A percentile compares a stretch with the other conserved stretches of the same genome.
Evolutionary conservation across 2,113 vertebrate species (phyloP).

Genomic region (Marcusenius ussheri): DNA sequence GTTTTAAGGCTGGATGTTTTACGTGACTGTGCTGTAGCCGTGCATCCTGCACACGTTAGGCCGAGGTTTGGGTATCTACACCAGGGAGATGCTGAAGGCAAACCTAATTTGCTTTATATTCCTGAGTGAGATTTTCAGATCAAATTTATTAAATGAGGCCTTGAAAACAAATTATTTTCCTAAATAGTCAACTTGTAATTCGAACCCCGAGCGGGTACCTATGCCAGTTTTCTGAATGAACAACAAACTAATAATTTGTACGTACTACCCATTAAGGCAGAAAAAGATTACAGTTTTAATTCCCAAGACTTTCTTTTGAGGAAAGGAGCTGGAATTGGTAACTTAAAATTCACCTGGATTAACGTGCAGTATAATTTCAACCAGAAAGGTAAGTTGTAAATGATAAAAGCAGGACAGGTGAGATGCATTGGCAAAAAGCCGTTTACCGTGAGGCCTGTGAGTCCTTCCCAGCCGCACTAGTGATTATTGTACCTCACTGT

Average conservation of each 20-base stretch:
- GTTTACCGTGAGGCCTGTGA: not conserved
- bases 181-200: constrained; percentile 1
- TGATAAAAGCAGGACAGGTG: not conserved
- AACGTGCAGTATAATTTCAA: not conserved
- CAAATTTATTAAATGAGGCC: not conserved
- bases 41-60: not conserved
- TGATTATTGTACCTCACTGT: not conserved
- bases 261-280: not conserved
- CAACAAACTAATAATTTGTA: not conserved
- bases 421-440: not conserved
- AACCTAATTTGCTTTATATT: not conserved
- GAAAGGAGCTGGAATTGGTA: not conserved
- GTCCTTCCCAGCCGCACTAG: not conserved
- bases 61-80: not conserved
- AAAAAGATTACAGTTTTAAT: not conserved
- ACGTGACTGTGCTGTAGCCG: not conserved
- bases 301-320: not conserved
- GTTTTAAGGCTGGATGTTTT: not conserved
- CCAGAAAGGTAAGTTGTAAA: not conserved
- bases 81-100: not conserved
- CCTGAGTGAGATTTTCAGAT: not conserved
- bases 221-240: not conserved
- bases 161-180: not conserved
- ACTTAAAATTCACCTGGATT: not conserved
- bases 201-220: not conserved